These are phyloP conservation scores for Myrmecophaga tridactyla DNA, from an alignment of 2,113 vertebrate genomes.

Conservation along the genomic window DNA sequence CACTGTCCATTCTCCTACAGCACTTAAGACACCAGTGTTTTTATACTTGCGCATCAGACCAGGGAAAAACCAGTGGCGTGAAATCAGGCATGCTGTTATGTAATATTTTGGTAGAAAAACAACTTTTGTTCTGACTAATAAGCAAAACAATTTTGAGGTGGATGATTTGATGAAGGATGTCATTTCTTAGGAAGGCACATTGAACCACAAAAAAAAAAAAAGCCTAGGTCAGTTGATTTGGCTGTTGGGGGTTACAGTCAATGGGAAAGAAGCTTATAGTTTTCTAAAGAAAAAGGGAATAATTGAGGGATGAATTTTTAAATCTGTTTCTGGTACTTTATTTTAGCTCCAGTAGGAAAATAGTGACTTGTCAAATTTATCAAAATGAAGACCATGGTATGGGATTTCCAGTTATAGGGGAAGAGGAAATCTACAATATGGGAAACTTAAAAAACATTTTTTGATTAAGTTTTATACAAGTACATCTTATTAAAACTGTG, in stretches of 20 bases:
- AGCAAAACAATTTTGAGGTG: conserved; percentile 82
- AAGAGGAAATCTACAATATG: background rate
- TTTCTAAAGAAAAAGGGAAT: conserved; percentile 62
- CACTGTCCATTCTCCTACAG: conserved; percentile 38
- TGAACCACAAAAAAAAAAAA: conserved; percentile 73
- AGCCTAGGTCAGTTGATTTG: conserved; percentile 75
- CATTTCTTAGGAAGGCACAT: conserved; percentile 75
- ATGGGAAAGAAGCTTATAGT: conserved; percentile 71
- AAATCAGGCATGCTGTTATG: conserved; percentile 76
- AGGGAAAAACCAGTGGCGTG: conserved; percentile 65
- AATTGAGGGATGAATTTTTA: conserved; percentile 66
- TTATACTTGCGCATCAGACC: conserved; percentile 51
- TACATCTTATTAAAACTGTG: background rate
- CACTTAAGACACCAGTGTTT: conserved; percentile 48
- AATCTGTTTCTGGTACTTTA: conserved; percentile 53
- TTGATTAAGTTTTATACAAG: background rate
- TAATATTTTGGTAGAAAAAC: conserved; percentile 80
- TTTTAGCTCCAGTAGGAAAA: background rate
- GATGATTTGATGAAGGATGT: conserved; percentile 82
- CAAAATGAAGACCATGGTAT: background rate
- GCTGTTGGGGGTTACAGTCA: too few species aligned
- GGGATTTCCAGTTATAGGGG: background rate
- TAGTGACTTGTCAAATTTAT: background rate
- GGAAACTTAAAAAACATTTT: background rate
- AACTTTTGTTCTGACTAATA: conserved; percentile 84